These are phyloP conservation scores for Hemicentrotus pulcherrimus DNA, from an alignment of 35 echinoderm and acorn worm genomes.

Conservation along the genomic window DNA sequence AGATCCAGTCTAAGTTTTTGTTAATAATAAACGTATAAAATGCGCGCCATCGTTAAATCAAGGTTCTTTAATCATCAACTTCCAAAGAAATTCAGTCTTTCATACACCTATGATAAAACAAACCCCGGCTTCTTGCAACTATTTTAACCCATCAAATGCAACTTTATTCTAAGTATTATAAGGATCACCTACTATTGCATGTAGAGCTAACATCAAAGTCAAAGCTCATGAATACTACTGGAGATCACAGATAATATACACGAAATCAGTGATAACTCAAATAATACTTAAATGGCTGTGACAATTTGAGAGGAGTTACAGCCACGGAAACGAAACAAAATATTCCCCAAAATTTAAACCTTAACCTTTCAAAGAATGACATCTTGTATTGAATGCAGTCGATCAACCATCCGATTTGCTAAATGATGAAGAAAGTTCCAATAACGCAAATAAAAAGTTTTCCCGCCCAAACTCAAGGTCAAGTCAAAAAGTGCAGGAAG, in stretches of 20 bases:
- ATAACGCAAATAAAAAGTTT: background rate
- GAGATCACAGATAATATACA: background rate
- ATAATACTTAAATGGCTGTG: background rate
- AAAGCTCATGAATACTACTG: background rate
- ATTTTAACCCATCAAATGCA: too few species aligned
- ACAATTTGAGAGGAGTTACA: background rate
- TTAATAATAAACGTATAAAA: too few species aligned
- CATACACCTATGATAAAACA: too few species aligned
- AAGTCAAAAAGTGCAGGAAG: background rate
- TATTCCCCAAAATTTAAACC: background rate
- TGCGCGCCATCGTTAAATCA: too few species aligned
- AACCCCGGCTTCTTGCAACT: too few species aligned
- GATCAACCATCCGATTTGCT: background rate
- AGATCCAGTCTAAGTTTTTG: too few species aligned
- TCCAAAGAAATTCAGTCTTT: too few species aligned
- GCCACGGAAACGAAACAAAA: background rate
- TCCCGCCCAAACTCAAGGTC: conserved; percentile 7
- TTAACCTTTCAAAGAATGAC: background rate
- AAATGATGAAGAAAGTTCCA: background rate
- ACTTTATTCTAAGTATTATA: too few species aligned
- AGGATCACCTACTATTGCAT: too few species aligned
- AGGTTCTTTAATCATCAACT: too few species aligned
- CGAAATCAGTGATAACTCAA: background rate
- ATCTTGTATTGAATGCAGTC: background rate
- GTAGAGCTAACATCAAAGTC: background rate